Evolutionary conservation across 2,888 invertebrate species (phyloP).

Genomic region (Tachystola acroxantha): DNA sequence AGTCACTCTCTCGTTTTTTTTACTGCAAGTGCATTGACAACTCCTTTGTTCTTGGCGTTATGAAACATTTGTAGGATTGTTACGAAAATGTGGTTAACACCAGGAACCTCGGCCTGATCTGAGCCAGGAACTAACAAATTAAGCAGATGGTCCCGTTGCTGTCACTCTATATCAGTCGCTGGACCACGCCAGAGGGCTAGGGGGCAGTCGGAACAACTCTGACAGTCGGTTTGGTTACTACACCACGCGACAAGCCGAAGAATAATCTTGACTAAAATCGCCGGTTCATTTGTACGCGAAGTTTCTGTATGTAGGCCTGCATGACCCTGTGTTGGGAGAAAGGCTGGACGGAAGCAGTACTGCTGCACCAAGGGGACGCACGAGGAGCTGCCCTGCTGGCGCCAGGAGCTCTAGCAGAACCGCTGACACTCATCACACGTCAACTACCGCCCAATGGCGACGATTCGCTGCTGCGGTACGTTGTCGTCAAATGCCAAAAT

Average conservation of each 20-base stretch:
- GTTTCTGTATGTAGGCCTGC: slow-evolving; percentile 30
- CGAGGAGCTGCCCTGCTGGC: slow-evolving; percentile 10
- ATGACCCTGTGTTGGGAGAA: slow-evolving; percentile 44
- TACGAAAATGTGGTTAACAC: no score
- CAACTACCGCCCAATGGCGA: slow-evolving; percentile 50
- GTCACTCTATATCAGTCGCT: no score
- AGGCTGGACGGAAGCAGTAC: slow-evolving; percentile 54
- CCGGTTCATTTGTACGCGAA: neutral
- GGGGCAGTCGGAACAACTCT: neutral
- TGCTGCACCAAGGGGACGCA: slow-evolving; percentile 42
- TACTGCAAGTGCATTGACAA: no score
- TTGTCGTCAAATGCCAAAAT: no score
- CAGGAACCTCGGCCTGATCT: no score
- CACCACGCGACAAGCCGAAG: neutral
- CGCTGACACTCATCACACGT: slow-evolving; percentile 38
- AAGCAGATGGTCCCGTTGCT: no score
- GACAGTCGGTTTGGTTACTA: neutral
- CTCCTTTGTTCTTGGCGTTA: no score
- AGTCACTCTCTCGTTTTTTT: no score
- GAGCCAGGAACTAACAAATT: no score
- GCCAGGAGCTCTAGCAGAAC: slow-evolving; percentile 22
- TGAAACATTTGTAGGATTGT: no score
- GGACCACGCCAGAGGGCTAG: neutral
- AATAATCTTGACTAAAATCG: neutral
- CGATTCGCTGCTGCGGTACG: slow-evolving; percentile 43